A percentile compares a stretch with the other conserved stretches of the same genome.
These are phyloP conservation scores for Coryphaenoides rupestris DNA, from an alignment of 2,113 vertebrate genomes.

Conservation along the genomic window DNA sequence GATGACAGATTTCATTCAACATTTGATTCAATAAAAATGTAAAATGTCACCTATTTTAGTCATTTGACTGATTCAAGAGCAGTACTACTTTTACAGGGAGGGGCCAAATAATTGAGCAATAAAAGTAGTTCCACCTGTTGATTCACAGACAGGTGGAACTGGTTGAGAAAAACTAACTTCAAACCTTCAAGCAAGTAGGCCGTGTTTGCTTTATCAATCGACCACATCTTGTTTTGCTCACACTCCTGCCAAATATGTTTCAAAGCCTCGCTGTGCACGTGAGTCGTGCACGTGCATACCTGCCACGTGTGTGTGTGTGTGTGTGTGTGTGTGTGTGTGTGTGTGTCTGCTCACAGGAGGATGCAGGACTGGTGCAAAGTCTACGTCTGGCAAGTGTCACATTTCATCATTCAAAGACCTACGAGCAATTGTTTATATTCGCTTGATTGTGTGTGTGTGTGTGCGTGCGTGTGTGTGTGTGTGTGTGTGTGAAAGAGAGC, in stretches of 20 bases:
- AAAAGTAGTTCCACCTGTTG: too few species aligned
- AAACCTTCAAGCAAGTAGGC: too few species aligned
- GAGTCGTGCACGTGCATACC: too few species aligned
- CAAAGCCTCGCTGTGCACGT: conserved; percentile 20
- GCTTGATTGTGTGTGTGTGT: too few species aligned
- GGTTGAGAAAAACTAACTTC: too few species aligned
- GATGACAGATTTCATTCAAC: too few species aligned
- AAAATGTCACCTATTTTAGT: too few species aligned
- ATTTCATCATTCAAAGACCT: conserved; percentile 51
- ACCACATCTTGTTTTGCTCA: conserved; percentile 19
- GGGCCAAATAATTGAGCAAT: too few species aligned
- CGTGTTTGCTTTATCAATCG: conserved; percentile 9
- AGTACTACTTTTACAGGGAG: too few species aligned
- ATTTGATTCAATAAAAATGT: too few species aligned
- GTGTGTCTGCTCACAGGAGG: conserved; percentile 27
- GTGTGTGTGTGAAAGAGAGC: not conserved
- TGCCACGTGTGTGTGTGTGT: conserved; percentile 15
- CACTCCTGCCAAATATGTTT: conserved; percentile 36
- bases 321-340: conserved; percentile 28
- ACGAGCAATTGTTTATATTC: too few species aligned
- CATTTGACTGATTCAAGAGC: too few species aligned
- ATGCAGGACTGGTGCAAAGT: conserved; percentile 18
- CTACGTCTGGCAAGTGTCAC: conserved; percentile 39
- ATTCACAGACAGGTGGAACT: not conserved
- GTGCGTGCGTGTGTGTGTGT: not conserved